These are phyloP conservation scores for Atopsyche davidsoni DNA, from an alignment of 1,140 invertebrate genomes.

Conservation along the genomic window DNA sequence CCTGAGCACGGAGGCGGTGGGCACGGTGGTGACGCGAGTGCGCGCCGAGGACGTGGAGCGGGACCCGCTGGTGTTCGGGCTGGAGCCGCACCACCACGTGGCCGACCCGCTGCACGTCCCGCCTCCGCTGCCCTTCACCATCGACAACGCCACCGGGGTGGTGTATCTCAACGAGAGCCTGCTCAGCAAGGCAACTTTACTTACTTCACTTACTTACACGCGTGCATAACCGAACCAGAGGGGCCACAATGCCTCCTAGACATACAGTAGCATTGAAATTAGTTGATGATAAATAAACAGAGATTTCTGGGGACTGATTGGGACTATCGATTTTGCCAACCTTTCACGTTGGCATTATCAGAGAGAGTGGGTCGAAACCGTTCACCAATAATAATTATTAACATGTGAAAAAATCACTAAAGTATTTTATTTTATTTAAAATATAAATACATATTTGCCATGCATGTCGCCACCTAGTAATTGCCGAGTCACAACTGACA, in stretches of 20 bases:
- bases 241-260: too few species aligned
- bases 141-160: conserved; percentile 61
- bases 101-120: conserved; percentile 30
- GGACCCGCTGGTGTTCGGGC: conserved; percentile 54
- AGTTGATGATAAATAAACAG: too few species aligned
- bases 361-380: background rate
- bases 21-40: conserved; percentile 55
- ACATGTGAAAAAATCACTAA: too few species aligned
- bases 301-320: too few species aligned
- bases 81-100: conserved; percentile 49
- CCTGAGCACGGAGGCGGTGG: conserved; percentile 56
- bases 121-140: conserved; percentile 54
- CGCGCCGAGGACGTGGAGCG: conserved; percentile 55
- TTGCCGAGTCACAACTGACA: too few species aligned
- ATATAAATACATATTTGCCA: too few species aligned
- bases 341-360: too few species aligned
- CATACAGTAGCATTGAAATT: too few species aligned
- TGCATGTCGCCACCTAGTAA: too few species aligned
- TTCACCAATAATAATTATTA: background rate
- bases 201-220: too few species aligned
- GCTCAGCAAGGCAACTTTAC: conserved; percentile 58
- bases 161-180: conserved; percentile 66
- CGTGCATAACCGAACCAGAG: too few species aligned
- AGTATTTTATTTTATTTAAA: too few species aligned
- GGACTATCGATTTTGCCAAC: background rate